Percentiles rank a stretch among this genome's conserved stretches.
These are phyloP conservation scores for Phyllotreta striolata DNA, from an alignment of 2,888 invertebrate species.

Conservation along the genomic window DNA sequence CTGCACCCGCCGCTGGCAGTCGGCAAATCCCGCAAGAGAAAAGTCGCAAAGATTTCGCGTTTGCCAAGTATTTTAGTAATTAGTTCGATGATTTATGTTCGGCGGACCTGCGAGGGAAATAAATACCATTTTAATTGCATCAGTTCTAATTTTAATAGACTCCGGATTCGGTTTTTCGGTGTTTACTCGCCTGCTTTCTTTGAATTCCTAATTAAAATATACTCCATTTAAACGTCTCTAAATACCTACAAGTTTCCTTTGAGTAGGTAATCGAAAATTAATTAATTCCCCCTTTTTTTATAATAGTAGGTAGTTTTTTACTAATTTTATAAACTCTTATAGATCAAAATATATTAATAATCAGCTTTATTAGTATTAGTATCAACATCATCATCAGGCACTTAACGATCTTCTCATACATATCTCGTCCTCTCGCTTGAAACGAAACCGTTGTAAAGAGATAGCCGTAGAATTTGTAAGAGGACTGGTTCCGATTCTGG, in stretches of 20 bases:
- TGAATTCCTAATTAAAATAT: too few relatives aligned
- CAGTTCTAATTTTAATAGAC: constrained; percentile 23
- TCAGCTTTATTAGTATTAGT: background rate
- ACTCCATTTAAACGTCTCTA: too few relatives aligned
- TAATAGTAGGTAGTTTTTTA: too few relatives aligned
- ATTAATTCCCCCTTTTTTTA: too few relatives aligned
- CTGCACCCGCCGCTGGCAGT: background rate
- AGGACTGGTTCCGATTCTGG: constrained; percentile 46
- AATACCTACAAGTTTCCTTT: too few relatives aligned
- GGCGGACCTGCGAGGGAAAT: constrained; percentile 26
- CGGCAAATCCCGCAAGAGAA: constrained; percentile 1
- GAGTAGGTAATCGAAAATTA: too few relatives aligned
- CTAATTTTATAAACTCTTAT: too few relatives aligned
- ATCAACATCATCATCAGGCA: constrained; percentile 34
- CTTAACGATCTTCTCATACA: constrained; percentile 34
- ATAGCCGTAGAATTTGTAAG: constrained; percentile 47
- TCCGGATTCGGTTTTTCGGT: constrained; percentile 7
- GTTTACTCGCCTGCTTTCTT: too few relatives aligned
- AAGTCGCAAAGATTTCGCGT: constrained; percentile 24
- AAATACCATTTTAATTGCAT: constrained; percentile 36
- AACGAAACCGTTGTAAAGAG: constrained; percentile 49
- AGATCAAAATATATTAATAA: too few relatives aligned
- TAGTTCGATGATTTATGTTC: constrained; percentile 42
- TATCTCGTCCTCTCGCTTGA: constrained; percentile 38
- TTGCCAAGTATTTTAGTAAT: constrained; percentile 45